Percentiles rank a stretch among this genome's conserved stretches.
These are phyloP conservation scores for Clinocottus analis DNA, from an alignment of 2,113 vertebrate genomes.

Conservation along the genomic window DNA sequence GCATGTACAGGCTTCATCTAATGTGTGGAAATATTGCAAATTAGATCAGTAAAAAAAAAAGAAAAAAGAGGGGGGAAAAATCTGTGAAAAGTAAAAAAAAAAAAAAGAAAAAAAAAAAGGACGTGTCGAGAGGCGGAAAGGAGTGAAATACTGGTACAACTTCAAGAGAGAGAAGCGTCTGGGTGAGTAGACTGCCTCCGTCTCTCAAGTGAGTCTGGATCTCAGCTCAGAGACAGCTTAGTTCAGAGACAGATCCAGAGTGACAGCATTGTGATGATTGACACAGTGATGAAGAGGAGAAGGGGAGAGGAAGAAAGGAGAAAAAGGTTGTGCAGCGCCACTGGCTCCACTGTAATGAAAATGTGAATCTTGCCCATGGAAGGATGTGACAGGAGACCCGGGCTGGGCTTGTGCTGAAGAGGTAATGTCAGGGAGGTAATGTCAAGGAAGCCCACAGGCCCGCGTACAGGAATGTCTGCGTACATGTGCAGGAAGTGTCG, in stretches of 20 bases:
- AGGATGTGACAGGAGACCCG: slow-evolving; percentile 66
- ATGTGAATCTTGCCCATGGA: slow-evolving; percentile 64
- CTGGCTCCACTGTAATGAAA: slow-evolving; percentile 65
- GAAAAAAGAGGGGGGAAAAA: neutral
- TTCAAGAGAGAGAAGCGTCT: slow-evolving; percentile 59
- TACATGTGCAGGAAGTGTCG: too few species aligned
- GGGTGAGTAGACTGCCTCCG: slow-evolving; percentile 40
- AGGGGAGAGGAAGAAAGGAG: slow-evolving; percentile 62
- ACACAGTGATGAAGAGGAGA: slow-evolving; percentile 58
- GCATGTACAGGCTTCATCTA: slow-evolving; percentile 78
- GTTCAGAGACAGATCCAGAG: slow-evolving; percentile 69
- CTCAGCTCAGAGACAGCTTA: slow-evolving; percentile 64
- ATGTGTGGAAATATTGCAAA: slow-evolving; percentile 81
- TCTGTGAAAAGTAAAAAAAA: neutral
- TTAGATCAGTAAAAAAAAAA: slow-evolving; percentile 61
- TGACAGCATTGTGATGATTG: slow-evolving; percentile 77
- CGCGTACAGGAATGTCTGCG: slow-evolving; percentile 11
- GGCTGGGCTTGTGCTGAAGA: slow-evolving; percentile 51
- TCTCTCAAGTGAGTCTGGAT: slow-evolving; percentile 72
- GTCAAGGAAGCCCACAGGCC: slow-evolving; percentile 69
- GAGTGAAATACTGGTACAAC: slow-evolving; percentile 48
- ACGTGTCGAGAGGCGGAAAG: slow-evolving; percentile 48
- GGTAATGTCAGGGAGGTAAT: slow-evolving; percentile 69
- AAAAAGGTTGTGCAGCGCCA: slow-evolving; percentile 77
- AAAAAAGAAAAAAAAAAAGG: slow-evolving; percentile 58